Percentiles rank a stretch among this genome's conserved stretches.
phyloP scores from a whole-genome alignment of 2,113 vertebrate species.

The Apaloderma vittatum region DNA sequence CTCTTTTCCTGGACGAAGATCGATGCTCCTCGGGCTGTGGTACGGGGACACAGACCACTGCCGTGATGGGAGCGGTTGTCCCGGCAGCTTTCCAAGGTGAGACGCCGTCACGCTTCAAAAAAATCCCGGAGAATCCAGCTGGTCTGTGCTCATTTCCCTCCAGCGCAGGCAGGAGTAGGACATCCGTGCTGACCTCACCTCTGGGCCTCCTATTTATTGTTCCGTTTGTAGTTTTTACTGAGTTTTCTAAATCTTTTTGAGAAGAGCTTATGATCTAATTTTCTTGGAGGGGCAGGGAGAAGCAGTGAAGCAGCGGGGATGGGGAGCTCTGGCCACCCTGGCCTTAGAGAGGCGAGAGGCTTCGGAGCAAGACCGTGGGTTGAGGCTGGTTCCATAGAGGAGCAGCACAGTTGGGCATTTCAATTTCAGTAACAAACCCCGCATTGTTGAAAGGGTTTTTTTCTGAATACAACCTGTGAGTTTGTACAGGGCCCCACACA shows the following conservation, averaged over 20 bases:
- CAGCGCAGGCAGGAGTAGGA: background rate
- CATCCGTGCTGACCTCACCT: background rate
- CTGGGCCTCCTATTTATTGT: background rate
- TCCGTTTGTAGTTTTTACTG: background rate
- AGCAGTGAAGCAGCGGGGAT: background rate
- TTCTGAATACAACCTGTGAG: background rate
- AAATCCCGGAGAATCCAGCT: rapidly evolving
- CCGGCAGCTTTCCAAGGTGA: background rate
- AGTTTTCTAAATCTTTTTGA: background rate
- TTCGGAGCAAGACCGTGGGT: rapidly evolving
- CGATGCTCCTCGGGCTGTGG: rapidly evolving
- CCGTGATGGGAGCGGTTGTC: rapidly evolving
- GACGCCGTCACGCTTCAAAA: rapidly evolving
- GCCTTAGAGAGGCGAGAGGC: rapidly evolving
- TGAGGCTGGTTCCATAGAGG: background rate
- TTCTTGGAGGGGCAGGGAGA: background rate
- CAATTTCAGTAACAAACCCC: rapidly evolving
- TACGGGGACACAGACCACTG: background rate
- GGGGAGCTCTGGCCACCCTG: rapidly evolving
- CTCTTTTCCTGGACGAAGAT: background rate
- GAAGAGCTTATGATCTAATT: background rate
- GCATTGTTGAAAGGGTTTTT: rapidly evolving
- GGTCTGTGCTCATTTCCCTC: background rate
- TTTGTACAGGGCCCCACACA: background rate
- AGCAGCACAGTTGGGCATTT: rapidly evolving